A percentile compares a stretch with the other conserved stretches of the same genome.
Conservation (phyloP, 2,113 vertebrate species). For the Carassius carassius region DNA sequence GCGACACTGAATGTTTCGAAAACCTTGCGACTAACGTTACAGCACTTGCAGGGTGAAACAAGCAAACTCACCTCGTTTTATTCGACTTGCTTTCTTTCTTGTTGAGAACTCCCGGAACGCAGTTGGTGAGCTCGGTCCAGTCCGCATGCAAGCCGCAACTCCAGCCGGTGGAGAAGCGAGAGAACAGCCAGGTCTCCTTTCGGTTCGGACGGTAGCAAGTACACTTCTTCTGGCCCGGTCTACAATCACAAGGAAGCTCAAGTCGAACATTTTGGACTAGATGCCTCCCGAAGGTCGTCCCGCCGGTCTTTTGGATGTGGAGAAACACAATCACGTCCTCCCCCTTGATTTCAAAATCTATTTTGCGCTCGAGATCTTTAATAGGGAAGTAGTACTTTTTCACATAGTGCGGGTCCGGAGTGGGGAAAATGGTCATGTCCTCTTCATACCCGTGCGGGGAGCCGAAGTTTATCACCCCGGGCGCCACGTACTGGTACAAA, state of each 20-base stretch:
- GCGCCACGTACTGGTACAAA: slow-evolving; percentile 89
- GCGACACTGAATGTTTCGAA: background rate
- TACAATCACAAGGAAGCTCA: slow-evolving; percentile 87
- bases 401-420: slow-evolving; percentile 88
- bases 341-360: slow-evolving; percentile 88
- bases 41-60: background rate
- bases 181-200: slow-evolving; percentile 83
- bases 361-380: slow-evolving; percentile 81
- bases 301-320: slow-evolving; percentile 90
- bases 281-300: slow-evolving; percentile 88
- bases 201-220: slow-evolving; percentile 89
- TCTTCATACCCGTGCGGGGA: slow-evolving; percentile 80
- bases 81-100: slow-evolving; percentile 78
- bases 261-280: slow-evolving; percentile 87
- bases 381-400: slow-evolving; percentile 89
- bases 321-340: slow-evolving; percentile 90
- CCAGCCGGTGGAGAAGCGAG: slow-evolving; percentile 89
- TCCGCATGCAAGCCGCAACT: slow-evolving; percentile 90
- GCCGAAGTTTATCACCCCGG: slow-evolving; percentile 82
- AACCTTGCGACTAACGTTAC: background rate
- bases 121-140: slow-evolving; percentile 91
- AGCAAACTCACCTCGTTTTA: slow-evolving; percentile 74
- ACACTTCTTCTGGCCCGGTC: slow-evolving; percentile 89
- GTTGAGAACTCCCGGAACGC: slow-evolving; percentile 85
- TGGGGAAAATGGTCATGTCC: slow-evolving; percentile 83